Evolutionary conservation across 2,797 vertebrate genomes (phyloP), one percentile per base, ranked within the genome.

Genomic region (Alcedo atthis): DNA sequence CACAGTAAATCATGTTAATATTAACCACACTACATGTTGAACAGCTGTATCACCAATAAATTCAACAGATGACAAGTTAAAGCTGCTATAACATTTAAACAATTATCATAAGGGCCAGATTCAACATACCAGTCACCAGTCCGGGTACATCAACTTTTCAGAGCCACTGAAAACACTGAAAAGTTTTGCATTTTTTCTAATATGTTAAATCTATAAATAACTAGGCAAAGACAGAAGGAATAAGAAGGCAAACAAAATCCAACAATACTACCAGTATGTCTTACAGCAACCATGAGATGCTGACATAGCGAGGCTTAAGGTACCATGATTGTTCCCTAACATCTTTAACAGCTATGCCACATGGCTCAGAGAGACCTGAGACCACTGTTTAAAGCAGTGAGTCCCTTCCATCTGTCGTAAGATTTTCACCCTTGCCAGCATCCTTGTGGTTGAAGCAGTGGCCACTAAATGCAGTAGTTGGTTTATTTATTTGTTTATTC

Each of bases 1-100:
- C 96, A 91, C 94, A 97, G 96, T 97, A 98, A 98, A 98, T 97
- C 98, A 98, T 97, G 95, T 96, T 98, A 98, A 97, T 97, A 97
- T 97, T 96, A 97, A 94, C 94, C 87, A 93, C 91, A 88, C 90
- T 97, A 95, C 95, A 95, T 40, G 51, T 94, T 94, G 90, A 97
- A 94, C 85, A 96, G 95, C 95, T 90, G 94, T 92, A 95, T 97
- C 93, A 93, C 96, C 96, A 95, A 93, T 97, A 97, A 87, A 69
- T 97, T 96, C 97, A 98, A 96, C 95, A 97, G 97, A 97, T 93
- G 94, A 96, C 96, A 92, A 97, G 95, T 97, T 97, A 97, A 97
- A 97, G 68, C 96, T 69, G 92, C 97, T 94, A 64, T 95, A 97
- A 97, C 89, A 96, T 96, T 98, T 97, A 97, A 97, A 96, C 95